Percentiles rank a stretch among this genome's conserved stretches.
Evolutionary conservation across 1,140 invertebrate species (phyloP).

Genomic region (Ephestia elutella): DNA sequence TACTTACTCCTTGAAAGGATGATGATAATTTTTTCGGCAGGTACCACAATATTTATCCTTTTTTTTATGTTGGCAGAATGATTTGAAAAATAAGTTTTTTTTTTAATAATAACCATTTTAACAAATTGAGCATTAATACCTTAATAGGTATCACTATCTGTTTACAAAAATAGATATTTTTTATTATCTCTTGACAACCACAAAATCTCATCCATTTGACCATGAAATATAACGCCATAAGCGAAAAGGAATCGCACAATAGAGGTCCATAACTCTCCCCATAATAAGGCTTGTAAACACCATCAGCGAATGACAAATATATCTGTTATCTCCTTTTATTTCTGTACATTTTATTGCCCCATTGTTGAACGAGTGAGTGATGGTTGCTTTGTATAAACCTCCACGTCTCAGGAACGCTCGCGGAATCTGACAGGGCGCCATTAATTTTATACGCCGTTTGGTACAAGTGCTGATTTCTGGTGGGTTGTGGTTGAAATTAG

Average conservation of each 20-base stretch:
- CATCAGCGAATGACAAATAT: neutral
- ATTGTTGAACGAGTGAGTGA: neutral
- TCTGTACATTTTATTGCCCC: conserved; percentile 2
- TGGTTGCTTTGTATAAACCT: conserved; percentile 4
- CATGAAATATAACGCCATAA: neutral
- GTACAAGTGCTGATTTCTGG: neutral
- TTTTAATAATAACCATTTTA: no score
- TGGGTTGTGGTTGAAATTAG: neutral
- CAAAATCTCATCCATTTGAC: neutral
- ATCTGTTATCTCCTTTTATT: conserved; percentile 1
- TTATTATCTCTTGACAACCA: no score
- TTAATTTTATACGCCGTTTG: conserved; percentile 2
- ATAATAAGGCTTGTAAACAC: conserved; percentile 3
- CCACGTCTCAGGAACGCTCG: conserved; percentile 1
- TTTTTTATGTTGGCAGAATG: no score
- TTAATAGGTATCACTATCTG: no score
- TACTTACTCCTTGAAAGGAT: no score
- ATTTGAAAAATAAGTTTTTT: no score
- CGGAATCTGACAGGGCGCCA: conserved; percentile 7
- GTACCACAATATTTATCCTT: no score
- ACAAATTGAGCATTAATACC: no score
- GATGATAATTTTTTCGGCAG: no score
- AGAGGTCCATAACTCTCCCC: neutral
- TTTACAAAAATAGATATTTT: no score
- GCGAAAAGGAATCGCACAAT: conserved; percentile 1